These are phyloP conservation scores for Chouioia cunea DNA, from an alignment of 2,888 invertebrate genomes.

Conservation along the genomic window DNA sequence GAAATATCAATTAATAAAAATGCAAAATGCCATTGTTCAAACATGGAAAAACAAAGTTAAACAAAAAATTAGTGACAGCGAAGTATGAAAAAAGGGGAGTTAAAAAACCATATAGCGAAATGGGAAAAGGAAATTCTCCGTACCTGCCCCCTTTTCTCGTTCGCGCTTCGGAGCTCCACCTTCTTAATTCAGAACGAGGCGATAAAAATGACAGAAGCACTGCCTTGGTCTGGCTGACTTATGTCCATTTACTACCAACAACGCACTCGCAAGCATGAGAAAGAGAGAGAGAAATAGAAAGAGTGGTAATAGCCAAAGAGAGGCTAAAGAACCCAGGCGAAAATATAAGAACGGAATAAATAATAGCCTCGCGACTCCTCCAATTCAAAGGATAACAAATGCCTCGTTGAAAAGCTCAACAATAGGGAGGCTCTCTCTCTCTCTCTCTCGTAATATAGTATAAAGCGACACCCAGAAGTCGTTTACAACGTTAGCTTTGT, in stretches of 20 bases:
- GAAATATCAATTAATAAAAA: too few species aligned
- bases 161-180: constrained; percentile 55
- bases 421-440: too few species aligned
- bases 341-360: constrained; percentile 66
- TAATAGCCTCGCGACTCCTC: constrained; percentile 59
- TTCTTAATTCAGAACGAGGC: constrained; percentile 67
- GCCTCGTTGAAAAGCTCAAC: constrained; percentile 62
- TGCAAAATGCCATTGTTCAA: too few species aligned
- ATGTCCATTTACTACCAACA: constrained; percentile 64
- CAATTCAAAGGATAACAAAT: constrained; percentile 68
- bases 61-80: too few species aligned
- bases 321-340: constrained; percentile 43
- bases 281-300: background rate
- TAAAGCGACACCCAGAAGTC: background rate
- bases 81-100: too few species aligned
- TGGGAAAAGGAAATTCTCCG: constrained; percentile 7
- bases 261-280: background rate
- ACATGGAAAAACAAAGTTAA: too few species aligned
- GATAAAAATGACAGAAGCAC: constrained; percentile 69
- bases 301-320: background rate
- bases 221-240: constrained; percentile 66
- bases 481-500: constrained; percentile 26
- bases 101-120: background rate
- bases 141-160: background rate
- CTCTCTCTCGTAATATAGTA: background rate